Evolutionary conservation across 2,113 vertebrate genomes (phyloP).

Genomic region (Bucco capensis): DNA sequence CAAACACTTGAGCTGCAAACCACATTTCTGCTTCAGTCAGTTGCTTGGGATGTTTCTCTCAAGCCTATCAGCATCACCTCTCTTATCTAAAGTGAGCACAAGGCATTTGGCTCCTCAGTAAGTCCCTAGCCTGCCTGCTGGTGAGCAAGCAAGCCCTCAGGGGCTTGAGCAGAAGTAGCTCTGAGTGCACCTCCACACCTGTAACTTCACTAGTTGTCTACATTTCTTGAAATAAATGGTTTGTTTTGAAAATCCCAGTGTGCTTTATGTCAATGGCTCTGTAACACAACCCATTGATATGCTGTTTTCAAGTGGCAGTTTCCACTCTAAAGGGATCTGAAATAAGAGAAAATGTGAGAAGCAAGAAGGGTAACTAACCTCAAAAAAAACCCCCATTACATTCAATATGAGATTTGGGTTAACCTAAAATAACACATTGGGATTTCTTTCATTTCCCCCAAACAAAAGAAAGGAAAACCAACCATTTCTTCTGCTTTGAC

Average conservation of each 20-base stretch:
- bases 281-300: conserved; percentile 21
- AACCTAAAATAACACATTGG: conserved; percentile 1
- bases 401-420: neutral
- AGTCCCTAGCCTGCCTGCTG: neutral
- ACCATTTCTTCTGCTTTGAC: neutral
- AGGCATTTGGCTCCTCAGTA: neutral
- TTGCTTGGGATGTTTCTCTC: conserved; percentile 11
- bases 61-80: conserved; percentile 10
- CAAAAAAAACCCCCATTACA: conserved; percentile 17
- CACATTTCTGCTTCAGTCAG: neutral
- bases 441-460: neutral
- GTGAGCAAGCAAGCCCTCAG: neutral
- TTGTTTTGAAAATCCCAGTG: conserved; percentile 17
- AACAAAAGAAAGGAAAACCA: neutral
- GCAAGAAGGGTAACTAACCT: conserved; percentile 7
- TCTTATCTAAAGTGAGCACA: conserved; percentile 30
- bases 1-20: neutral
- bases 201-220: too few relatives aligned
- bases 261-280: neutral
- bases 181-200: neutral
- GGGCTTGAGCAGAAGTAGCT: neutral
- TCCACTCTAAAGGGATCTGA: conserved; percentile 6
- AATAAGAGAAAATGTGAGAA: conserved; percentile 43
- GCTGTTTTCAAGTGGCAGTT: conserved; percentile 21
- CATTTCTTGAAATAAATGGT: neutral